phyloP scores from a whole-genome alignment of 1,140 invertebrate species.

The Drosophila persimilis region DNA sequence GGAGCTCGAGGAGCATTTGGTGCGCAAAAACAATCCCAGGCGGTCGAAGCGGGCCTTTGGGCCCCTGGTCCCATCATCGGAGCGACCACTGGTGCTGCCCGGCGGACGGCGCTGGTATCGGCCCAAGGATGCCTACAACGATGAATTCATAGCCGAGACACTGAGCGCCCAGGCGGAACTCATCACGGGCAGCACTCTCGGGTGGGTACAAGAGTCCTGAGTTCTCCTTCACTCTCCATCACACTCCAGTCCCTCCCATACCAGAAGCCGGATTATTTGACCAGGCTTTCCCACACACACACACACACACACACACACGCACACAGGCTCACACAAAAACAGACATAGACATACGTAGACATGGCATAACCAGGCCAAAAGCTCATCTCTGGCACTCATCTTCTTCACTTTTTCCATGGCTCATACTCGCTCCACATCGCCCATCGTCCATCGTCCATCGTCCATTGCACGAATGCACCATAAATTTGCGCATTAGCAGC shows the following conservation, averaged over 20 bases:
- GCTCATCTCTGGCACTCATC: conserved; percentile 43
- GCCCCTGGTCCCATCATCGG: conserved; percentile 84
- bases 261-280: no score
- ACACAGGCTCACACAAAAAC: conserved; percentile 5
- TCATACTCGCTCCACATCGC: conserved; percentile 26
- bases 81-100: conserved; percentile 86
- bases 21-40: conserved; percentile 83
- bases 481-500: conserved; percentile 82
- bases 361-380: conserved; percentile 22
- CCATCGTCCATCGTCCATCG: conserved; percentile 28
- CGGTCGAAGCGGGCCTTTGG: conserved; percentile 84
- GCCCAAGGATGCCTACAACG: conserved; percentile 90
- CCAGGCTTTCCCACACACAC: conserved; percentile 8
- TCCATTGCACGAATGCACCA: conserved; percentile 33
- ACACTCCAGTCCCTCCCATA: conserved; percentile 3
- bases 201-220: conserved; percentile 84
- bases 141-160: conserved; percentile 90
- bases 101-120: conserved; percentile 89
- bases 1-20: conserved; percentile 82
- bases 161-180: conserved; percentile 90
- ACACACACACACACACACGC: conserved; percentile 22
- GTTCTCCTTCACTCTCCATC: not conserved
- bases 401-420: conserved; percentile 52
- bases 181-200: conserved; percentile 89
- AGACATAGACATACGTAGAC: not conserved